Percentiles rank a stretch among this genome's conserved stretches.
Evolutionary conservation across 53 echinoderm and acorn worm species (phyloP).

Genomic region (Apostichopus leukothele): DNA sequence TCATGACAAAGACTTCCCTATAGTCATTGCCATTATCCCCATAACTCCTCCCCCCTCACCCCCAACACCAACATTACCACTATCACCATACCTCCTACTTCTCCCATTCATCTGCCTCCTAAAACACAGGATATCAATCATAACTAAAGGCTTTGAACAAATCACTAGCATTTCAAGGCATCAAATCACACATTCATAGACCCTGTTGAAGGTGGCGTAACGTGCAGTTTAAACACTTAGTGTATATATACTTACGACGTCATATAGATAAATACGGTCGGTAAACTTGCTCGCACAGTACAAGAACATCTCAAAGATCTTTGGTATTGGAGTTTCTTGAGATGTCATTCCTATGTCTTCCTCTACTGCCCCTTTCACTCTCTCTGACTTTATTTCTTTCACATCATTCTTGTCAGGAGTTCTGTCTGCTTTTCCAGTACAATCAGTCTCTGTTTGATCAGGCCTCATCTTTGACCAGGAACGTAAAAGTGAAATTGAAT

Average conservation of each 20-base stretch:
- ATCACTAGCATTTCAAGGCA: too few relatives aligned
- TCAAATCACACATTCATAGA: too few relatives aligned
- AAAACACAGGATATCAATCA: too few relatives aligned
- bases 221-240: too few relatives aligned
- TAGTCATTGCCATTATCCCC: too few relatives aligned
- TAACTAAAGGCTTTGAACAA: too few relatives aligned
- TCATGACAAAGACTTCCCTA: too few relatives aligned
- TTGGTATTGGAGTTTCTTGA: background rate
- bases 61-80: background rate
- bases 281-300: constrained; percentile 76
- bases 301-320: constrained; percentile 54
- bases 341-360: background rate
- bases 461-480: background rate
- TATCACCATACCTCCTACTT: too few relatives aligned
- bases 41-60: too few relatives aligned
- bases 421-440: background rate
- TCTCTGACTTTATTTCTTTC: background rate
- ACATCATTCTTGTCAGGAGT: background rate
- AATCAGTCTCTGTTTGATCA: background rate
- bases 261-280: constrained; percentile 77
- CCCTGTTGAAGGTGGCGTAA: too few relatives aligned
- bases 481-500: background rate
- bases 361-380: background rate
- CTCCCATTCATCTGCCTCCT: too few relatives aligned
- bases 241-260: constrained; percentile 54